Base-by-base conservation (phyloP, 2,113 vertebrate genomes). In the Anarhynchus alexandrinus region DNA sequence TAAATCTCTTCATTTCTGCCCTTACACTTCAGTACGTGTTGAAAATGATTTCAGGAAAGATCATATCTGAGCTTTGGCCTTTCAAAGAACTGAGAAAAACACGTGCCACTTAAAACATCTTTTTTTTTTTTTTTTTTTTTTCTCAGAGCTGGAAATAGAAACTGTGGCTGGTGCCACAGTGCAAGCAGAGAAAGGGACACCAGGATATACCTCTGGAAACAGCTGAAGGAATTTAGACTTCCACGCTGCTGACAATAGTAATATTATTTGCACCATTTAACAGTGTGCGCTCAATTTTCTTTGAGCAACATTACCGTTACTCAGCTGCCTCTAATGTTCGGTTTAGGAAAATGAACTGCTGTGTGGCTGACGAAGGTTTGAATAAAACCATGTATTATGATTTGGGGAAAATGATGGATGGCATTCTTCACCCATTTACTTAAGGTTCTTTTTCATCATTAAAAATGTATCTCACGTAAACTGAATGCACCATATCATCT, bases 21-120 rank as follows among this genome's bases (percentile, higher is more conserved):
- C 49, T 90, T 80, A 82, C 45, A 52, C 34, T 64, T 59, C 26
- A 72, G 38, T 34, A 59, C 5, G 7, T 23, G 25, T 21, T 65
- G 36, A 82, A 72, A n/a, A 23, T 30, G 30, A 82, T 80, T 93
- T 76, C 42, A 90, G 62, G 38, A 82, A 85, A 76, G 58, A 80
- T 69, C 3, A 0, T 43, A 74, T 43, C 38, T 16, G n/a, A 84
- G 38, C 72, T 86, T 15, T 59, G 26, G 45, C 30, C 62, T 93
- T 70, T 45, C 47, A 86, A 72, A 86, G 45, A 58, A 69, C 20
- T 43, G 47, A 88, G 62, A 62, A 82, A 87, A 86, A n/a, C 13
- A 38, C 25, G 1, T 67, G 30, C 17, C 45, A 16, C 19, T 91
- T 87, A 23, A 67, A 87, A 40, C 10, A 22, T 30, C 11, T 16